A percentile compares a stretch with the other conserved stretches of the same genome.
These are phyloP conservation scores for Hoplostethus atlanticus DNA, from an alignment of 2,797 vertebrate species.

Conservation along the genomic window DNA sequence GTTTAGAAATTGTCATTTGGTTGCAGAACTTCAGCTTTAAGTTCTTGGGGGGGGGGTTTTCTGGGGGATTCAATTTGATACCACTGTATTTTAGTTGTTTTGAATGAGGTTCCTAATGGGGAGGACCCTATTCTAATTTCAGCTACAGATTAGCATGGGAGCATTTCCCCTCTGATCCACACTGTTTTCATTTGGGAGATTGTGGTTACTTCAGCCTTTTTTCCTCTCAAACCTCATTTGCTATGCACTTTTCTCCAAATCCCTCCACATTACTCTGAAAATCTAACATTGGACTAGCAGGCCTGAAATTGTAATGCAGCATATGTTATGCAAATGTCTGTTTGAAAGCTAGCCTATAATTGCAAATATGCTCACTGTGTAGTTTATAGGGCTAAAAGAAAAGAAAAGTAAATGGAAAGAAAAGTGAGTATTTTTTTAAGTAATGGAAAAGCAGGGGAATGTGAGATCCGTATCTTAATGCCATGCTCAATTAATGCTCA, in stretches of 20 bases:
- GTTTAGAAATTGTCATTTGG: slow-evolving; percentile 11
- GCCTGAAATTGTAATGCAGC: slow-evolving; percentile 20
- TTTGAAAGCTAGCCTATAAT: slow-evolving; percentile 1
- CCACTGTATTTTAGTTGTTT: slow-evolving; percentile 13
- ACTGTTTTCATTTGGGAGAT: slow-evolving; percentile 25
- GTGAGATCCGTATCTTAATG: slow-evolving; percentile 1
- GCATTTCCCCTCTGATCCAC: slow-evolving; percentile 17
- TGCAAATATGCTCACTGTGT: slow-evolving; percentile 7
- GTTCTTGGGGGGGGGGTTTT: not conserved
- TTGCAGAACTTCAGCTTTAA: not conserved
- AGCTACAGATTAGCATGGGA: slow-evolving; percentile 23
- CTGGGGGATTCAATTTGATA: slow-evolving; percentile 8
- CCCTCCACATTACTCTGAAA: slow-evolving; percentile 8
- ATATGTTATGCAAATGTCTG: slow-evolving; percentile 36
- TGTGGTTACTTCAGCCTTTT: slow-evolving; percentile 4
- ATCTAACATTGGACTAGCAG: slow-evolving; percentile 9
- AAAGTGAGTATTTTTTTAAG: not conserved
- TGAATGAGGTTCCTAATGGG: slow-evolving; percentile 4
- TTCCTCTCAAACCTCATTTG: slow-evolving; percentile 9
- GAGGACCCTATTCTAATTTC: slow-evolving; percentile 9
- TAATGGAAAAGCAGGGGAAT: slow-evolving; percentile 5
- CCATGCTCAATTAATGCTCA: slow-evolving; percentile 8
- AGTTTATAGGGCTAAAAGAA: not conserved
- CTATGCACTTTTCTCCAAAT: slow-evolving; percentile 6
- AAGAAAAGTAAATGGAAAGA: not conserved